phyloP scores from a whole-genome alignment of 2,797 vertebrate genomes.

The Oreonectes daqikongensis region DNA sequence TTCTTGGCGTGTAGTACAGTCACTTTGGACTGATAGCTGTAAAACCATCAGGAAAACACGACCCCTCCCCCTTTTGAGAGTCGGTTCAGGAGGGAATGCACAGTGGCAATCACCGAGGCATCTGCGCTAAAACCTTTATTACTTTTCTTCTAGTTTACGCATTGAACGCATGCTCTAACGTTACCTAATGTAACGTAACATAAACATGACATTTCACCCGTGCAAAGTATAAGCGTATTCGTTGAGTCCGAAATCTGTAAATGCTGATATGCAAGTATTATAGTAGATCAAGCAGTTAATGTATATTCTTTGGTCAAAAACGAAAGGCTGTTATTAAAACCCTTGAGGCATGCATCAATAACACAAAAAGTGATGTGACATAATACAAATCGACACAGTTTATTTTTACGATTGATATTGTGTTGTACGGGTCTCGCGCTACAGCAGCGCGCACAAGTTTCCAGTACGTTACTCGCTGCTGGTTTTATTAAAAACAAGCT shows the following conservation, averaged over 20 bases:
- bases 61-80: constrained; percentile 47
- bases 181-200: neutral
- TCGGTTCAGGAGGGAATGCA: constrained; percentile 36
- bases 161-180: neutral
- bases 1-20: constrained; percentile 15
- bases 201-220: neutral
- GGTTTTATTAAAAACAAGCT: constrained; percentile 51
- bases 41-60: constrained; percentile 37
- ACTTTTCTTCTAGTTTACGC: neutral
- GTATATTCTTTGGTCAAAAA: neutral
- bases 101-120: constrained; percentile 17
- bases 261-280: neutral
- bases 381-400: neutral
- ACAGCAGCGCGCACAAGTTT: constrained; percentile 23
- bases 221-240: neutral
- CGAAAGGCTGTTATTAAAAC: neutral
- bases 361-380: neutral
- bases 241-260: neutral
- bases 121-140: constrained; percentile 25
- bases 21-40: constrained; percentile 31
- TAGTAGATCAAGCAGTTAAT: neutral
- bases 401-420: constrained; percentile 16
- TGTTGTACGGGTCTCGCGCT: constrained; percentile 4
- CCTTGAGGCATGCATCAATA: neutral
- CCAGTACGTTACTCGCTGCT: constrained; percentile 28